Evolutionary conservation across 2,113 vertebrate species (phyloP), one percentile per base, ranked within the genome.

Genomic region (Ramphastos sulfuratus): DNA sequence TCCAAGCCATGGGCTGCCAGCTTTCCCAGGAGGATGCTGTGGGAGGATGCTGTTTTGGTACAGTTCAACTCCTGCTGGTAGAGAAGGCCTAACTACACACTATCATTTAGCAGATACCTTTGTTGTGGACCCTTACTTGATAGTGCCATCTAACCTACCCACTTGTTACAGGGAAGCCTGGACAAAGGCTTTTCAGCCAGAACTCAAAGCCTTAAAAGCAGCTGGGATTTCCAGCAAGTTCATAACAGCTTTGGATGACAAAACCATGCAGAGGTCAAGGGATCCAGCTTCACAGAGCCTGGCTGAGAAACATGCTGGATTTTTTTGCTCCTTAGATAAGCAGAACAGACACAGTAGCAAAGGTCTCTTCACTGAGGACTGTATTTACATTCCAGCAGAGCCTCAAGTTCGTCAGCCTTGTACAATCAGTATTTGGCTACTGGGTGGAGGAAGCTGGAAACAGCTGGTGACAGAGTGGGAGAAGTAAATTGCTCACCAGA

Each of bases 391-490:
- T 89, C 48, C 72, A 87, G 60, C 71, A 27, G 3, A 91, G 82
- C 58, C 69, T 80, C 31, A 64, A 74, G 64, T 94, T 89, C 14
- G 3, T 79, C 81, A 48, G 27, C 50, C 2, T 1, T 35, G 21
- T 58, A 61, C 64, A 78, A 91, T 46, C 56, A 46, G 61, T 92
- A 82, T 92, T 87, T 92, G 89, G 79, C 82, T 94, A 93, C 65
- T 55, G 87, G 75, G 82, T 85, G 82, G 89, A 91, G 81, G 78
- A 80, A 87, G 80, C 76, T 81, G 72, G 37, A 91, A 6, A 76
- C 52, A 60, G 69, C 28, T 48, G 56, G 25, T 65, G 31, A 80
- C 28, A 10, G 80, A 85, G 56, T 35, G 15, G 56, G 48, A 91
- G 72, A 73, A 30, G 71, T 64, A 39, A 72, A 83, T 5, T 63